phyloP scores from a whole-genome alignment of 2,888 invertebrate genomes.

The Megamerina dolium region DNA sequence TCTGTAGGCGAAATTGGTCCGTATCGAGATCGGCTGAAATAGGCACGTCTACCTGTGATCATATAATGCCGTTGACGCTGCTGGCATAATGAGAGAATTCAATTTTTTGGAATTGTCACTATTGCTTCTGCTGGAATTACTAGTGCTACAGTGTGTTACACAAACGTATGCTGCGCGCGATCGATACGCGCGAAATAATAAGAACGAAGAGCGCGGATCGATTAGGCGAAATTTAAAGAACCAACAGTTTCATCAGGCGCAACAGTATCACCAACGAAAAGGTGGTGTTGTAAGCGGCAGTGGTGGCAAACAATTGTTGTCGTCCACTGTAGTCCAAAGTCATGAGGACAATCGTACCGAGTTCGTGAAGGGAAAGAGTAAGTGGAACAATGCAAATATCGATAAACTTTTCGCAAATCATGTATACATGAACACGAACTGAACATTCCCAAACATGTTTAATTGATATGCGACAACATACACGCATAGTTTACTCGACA shows the following conservation, averaged over 20 bases:
- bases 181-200: constrained; percentile 32
- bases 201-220: constrained; percentile 4
- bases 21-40: too few relatives aligned
- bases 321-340: constrained; percentile 12
- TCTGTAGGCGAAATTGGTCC: too few relatives aligned
- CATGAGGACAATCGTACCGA: constrained; percentile 52
- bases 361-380: constrained; percentile 75
- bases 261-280: constrained; percentile 7
- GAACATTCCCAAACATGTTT: too few relatives aligned
- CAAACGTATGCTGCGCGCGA: constrained; percentile 34
- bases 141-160: constrained; percentile 33
- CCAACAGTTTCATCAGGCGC: not conserved
- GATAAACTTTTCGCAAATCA: too few relatives aligned
- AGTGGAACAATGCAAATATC: constrained; percentile 53
- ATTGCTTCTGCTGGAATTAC: constrained; percentile 34
- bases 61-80: constrained; percentile 25
- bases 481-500: too few relatives aligned
- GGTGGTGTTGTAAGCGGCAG: constrained; percentile 8
- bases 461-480: too few relatives aligned
- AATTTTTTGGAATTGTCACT: constrained; percentile 25
- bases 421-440: too few relatives aligned
- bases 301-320: constrained; percentile 1
- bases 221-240: not conserved
- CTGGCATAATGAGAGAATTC: constrained; percentile 34
- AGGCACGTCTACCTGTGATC: too few relatives aligned